Conservation (phyloP, 2,113 vertebrate genomes). For the Rhegmatorhina hoffmannsi region DNA sequence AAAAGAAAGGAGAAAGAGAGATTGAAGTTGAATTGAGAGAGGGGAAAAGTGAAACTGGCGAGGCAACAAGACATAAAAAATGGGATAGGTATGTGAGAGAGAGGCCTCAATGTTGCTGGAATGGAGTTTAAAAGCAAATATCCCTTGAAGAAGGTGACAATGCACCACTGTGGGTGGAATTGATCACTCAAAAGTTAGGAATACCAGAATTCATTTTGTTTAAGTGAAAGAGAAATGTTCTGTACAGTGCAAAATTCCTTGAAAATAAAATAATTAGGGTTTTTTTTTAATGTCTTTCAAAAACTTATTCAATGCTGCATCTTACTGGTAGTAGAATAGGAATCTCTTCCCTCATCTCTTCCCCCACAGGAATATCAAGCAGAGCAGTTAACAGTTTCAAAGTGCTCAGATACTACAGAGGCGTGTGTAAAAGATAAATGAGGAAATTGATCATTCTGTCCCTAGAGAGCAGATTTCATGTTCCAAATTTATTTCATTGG, state of each 20-base stretch:
- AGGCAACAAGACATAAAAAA: neutral
- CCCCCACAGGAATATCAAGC: neutral
- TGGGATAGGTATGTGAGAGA: neutral
- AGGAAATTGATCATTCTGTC: neutral
- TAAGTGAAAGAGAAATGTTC: neutral
- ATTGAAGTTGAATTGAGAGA: neutral
- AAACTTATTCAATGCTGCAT: neutral
- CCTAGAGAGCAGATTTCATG: neutral
- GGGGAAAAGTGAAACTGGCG: neutral
- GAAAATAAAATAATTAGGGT: neutral
- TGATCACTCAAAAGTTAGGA: neutral
- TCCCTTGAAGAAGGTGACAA: neutral
- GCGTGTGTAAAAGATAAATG: neutral
- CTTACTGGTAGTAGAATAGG: neutral
- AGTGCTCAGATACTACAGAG: neutral
- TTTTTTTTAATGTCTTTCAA: neutral
- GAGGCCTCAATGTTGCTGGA: neutral
- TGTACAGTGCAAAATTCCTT: neutral
- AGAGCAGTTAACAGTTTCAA: neutral
- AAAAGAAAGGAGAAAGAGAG: neutral
- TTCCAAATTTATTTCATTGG: neutral
- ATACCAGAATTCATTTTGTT: neutral
- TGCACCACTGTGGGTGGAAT: neutral
- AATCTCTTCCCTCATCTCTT: neutral
- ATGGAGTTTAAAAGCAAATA: neutral